These are phyloP conservation scores for Pao palembangensis DNA, from an alignment of 2,113 vertebrate species.

Conservation along the genomic window DNA sequence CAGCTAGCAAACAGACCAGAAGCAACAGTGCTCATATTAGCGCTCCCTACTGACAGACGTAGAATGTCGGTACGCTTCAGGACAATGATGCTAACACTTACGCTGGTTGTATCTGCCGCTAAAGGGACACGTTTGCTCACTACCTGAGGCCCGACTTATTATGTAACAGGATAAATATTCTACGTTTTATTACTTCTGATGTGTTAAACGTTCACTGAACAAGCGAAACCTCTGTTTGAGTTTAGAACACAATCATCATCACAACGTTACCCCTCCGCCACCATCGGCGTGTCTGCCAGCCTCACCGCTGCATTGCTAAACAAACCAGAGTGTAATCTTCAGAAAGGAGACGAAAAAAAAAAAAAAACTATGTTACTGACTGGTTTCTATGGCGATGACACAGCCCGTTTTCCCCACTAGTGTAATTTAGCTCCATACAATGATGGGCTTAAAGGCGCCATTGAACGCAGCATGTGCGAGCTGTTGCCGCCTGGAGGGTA, in stretches of 20 bases:
- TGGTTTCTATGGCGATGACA: constrained; percentile 56
- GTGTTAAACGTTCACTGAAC: too few relatives aligned
- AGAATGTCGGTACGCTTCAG: too few relatives aligned
- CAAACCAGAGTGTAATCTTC: constrained; percentile 30
- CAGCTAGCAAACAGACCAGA: too few relatives aligned
- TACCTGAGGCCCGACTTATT: too few relatives aligned
- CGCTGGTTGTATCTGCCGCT: too few relatives aligned
- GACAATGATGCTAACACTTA: too few relatives aligned
- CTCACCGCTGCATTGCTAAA: constrained; percentile 31
- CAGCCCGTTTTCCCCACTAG: not conserved
- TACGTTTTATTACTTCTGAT: too few relatives aligned
- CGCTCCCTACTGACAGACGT: too few relatives aligned
- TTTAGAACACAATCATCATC: constrained; percentile 3
- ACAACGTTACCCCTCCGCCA: constrained; percentile 25
- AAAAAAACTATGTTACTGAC: constrained; percentile 16
- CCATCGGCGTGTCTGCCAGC: constrained; percentile 10
- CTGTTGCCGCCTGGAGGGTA: constrained; percentile 16
- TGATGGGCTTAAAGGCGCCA: not conserved
- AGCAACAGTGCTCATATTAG: too few relatives aligned
- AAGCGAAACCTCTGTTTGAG: too few relatives aligned
- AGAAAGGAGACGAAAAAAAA: not conserved
- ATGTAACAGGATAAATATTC: too few relatives aligned
- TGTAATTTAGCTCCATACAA: constrained; percentile 6
- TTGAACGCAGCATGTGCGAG: constrained; percentile 14
- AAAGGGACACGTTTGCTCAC: too few relatives aligned